Evolutionary conservation across 2,797 vertebrate genomes (phyloP), one percentile per base, ranked within the genome.

Genomic region (Sebastes cheni): DNA sequence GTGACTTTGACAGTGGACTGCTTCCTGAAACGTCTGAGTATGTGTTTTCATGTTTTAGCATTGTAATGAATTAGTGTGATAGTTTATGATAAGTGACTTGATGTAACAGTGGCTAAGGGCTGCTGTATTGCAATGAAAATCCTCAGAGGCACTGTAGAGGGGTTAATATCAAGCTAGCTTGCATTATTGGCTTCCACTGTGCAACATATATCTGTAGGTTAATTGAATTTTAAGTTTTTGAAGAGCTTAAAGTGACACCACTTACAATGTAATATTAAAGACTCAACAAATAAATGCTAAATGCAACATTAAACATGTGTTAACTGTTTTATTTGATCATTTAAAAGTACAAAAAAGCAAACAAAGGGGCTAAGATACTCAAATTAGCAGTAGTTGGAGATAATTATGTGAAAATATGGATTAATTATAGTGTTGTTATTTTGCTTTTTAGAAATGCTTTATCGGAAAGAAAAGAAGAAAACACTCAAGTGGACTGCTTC

Each of bases 151-250:
- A 56, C 22, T 56, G 0, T 0, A 23, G 54, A 55, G 54, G 54
- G n/a, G 54, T 1, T 22, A 5, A 22, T 58, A 58, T 0, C 23
- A 58, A 39, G 36, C 0, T 58, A 27, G 6, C 2, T 29, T 29
- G 4, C 14, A 2, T 59, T 18, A 59, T 59, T 59, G 16, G 13
- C 42, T 46, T 46, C 42, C 42, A 3, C 7, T 46, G 16, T 46
- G 42, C 42, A 46, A 46, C 3, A 46, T 46, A 46, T 46, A 46
- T 46, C 16, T 46, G 42, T 46, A 46, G 16, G 42, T 46, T 46
- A 46, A 46, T 46, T 46, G 2, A 42, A 3, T 42, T 16, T 16
- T 16, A 42, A 16, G 39, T 16, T 42, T 42, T 42, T 42, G 13
- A 42, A 42, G 14, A 42, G 39, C 42, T 46, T 46, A 46, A 46